A percentile compares a stretch with the other conserved stretches of the same genome.
These are phyloP conservation scores for Cynopterus brachyotis DNA, from an alignment of 2,113 vertebrate species.

Conservation along the genomic window DNA sequence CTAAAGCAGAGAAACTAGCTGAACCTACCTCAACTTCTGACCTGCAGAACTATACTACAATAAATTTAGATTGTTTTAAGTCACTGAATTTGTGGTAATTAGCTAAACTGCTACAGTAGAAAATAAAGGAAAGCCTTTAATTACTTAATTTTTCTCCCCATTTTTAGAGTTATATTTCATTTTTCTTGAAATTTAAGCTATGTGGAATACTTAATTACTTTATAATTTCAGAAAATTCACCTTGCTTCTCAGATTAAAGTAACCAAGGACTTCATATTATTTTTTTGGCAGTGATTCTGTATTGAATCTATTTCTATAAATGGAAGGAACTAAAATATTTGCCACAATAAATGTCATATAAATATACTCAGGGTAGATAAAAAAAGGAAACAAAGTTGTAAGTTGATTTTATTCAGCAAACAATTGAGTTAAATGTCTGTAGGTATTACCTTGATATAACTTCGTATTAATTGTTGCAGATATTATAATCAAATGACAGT, in stretches of 20 bases:
- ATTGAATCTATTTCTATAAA: background rate
- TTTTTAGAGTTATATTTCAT: background rate
- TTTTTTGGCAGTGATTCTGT: background rate
- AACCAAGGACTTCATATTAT: background rate
- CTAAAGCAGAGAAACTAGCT: background rate
- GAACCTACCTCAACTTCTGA: background rate
- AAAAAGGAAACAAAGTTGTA: background rate
- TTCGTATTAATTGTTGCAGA: background rate
- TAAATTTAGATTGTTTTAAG: background rate
- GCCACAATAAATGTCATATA: background rate
- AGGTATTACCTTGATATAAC: background rate
- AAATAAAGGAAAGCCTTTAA: background rate
- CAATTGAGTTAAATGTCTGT: background rate
- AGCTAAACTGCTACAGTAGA: background rate
- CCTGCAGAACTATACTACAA: background rate
- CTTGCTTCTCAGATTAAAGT: background rate
- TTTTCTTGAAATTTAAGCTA: background rate
- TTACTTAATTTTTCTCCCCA: background rate
- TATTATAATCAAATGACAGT: background rate
- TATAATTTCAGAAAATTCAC: background rate
- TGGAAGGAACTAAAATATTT: background rate
- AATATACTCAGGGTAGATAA: background rate
- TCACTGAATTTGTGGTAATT: background rate
- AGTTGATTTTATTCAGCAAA: background rate
- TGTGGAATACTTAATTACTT: background rate